These are phyloP conservation scores for Calameuta pallipes DNA, from an alignment of 2,888 invertebrate species.

Conservation along the genomic window DNA sequence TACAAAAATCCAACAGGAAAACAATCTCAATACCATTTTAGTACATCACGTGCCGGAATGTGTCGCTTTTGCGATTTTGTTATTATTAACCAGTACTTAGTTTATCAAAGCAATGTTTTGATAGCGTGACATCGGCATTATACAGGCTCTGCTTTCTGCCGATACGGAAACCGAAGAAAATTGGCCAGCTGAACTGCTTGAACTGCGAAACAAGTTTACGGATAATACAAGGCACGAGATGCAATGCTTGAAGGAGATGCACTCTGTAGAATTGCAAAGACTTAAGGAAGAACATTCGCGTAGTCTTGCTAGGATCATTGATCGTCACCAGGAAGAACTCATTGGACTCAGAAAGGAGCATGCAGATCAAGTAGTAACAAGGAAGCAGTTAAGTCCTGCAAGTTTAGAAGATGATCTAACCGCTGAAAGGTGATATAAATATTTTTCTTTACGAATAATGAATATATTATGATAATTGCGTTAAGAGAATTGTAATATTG, in stretches of 20 bases:
- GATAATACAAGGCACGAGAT: conserved; percentile 74
- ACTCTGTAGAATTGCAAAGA: conserved; percentile 73
- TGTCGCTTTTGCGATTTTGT: conserved; percentile 5
- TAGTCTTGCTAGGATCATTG: conserved; percentile 39
- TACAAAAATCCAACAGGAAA: not conserved
- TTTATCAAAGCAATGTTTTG: conserved; percentile 13
- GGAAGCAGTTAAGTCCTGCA: not conserved
- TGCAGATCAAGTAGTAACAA: conserved; percentile 5
- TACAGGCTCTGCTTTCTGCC: conserved; percentile 76
- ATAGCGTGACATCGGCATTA: conserved; percentile 26
- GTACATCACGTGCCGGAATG: not conserved
- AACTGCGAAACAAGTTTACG: conserved; percentile 79
- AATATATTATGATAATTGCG: not conserved
- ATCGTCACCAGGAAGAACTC: conserved; percentile 50
- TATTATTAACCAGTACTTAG: not conserved
- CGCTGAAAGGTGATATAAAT: conserved; percentile 70
- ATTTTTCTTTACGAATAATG: not conserved
- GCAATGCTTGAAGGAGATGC: conserved; percentile 69
- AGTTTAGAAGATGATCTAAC: conserved; percentile 58
- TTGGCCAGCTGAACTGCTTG: conserved; percentile 81
- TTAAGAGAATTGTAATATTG: not conserved
- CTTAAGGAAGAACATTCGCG: conserved; percentile 50
- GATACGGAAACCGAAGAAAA: conserved; percentile 77
- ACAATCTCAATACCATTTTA: not conserved
- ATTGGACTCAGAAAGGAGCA: conserved; percentile 31